These are phyloP conservation scores for Aphelenchoides fujianensis DNA, from an alignment of 1,140 invertebrate species.

Conservation along the genomic window DNA sequence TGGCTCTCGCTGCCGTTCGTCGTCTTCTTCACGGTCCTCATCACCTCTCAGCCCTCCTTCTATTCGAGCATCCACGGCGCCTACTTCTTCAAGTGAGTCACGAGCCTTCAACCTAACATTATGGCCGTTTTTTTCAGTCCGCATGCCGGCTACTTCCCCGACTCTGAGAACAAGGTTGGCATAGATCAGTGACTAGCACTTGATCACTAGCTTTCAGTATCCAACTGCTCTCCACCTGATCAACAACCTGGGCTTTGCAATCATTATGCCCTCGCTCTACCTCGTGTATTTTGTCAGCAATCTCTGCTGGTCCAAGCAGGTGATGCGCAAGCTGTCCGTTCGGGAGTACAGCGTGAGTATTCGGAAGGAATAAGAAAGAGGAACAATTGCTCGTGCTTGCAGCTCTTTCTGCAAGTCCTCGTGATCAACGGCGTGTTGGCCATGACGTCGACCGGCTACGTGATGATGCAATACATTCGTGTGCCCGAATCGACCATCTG, in stretches of 20 bases:
- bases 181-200: no score
- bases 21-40: neutral
- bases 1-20: conserved; percentile 1
- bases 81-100: neutral
- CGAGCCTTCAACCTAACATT: no score
- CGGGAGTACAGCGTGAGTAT: neutral
- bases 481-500: neutral
- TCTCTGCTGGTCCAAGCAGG: neutral
- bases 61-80: neutral
- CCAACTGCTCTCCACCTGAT: neutral
- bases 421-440: neutral
- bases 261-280: neutral
- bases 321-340: neutral
- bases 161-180: conserved; percentile 7
- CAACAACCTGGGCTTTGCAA: neutral
- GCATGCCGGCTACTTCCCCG: neutral
- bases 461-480: neutral
- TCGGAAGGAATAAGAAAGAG: no score
- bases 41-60: neutral
- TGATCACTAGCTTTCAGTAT: neutral
- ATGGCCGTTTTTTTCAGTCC: no score
- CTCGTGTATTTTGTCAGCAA: neutral
- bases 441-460: neutral
- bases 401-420: conserved; percentile 6
- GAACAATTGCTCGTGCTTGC: neutral